Conservation (phyloP, 1,140 invertebrate genomes). For the Drosophila auraria region DNA sequence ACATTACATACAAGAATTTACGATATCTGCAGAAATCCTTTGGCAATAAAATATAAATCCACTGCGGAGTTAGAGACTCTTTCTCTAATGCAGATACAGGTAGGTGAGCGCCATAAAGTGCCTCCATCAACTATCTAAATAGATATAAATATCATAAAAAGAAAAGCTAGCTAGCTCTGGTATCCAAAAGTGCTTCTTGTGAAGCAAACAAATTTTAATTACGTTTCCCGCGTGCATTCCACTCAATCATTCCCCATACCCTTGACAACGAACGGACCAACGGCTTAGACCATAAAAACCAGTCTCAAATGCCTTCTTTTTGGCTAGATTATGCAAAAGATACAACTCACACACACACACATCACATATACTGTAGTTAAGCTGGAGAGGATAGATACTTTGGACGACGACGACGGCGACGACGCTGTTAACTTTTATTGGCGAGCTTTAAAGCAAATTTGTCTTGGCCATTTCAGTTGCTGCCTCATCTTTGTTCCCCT, state of each 20-base stretch:
- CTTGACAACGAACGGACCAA: slow-evolving; percentile 1
- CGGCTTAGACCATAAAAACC: slow-evolving; percentile 43
- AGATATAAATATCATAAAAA: slow-evolving; percentile 37
- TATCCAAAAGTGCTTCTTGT: slow-evolving; percentile 27
- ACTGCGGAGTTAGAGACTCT: background rate
- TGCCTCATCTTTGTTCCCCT: slow-evolving; percentile 53
- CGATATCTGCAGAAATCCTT: slow-evolving; percentile 38
- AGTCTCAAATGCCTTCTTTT: slow-evolving; percentile 54
- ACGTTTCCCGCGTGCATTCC: slow-evolving; percentile 47
- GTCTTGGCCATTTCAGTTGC: slow-evolving; percentile 67
- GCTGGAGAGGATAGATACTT: slow-evolving; percentile 16
- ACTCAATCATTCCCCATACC: slow-evolving; percentile 47
- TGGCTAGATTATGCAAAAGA: slow-evolving; percentile 57
- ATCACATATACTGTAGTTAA: slow-evolving; percentile 12
- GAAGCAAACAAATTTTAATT: slow-evolving; percentile 59
- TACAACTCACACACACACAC: slow-evolving; percentile 19
- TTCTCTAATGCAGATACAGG: slow-evolving; percentile 6
- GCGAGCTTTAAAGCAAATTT: slow-evolving; percentile 82
- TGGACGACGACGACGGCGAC: slow-evolving; percentile 18
- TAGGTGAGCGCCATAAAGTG: background rate
- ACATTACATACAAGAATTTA: slow-evolving; percentile 22
- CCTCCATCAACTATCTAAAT: slow-evolving; percentile 12
- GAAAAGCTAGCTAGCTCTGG: slow-evolving; percentile 9
- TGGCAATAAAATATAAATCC: slow-evolving; percentile 23
- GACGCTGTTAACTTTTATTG: slow-evolving; percentile 80